These are phyloP conservation scores for Thomomys bottae DNA, from an alignment of 2,113 vertebrate genomes.

Conservation along the genomic window DNA sequence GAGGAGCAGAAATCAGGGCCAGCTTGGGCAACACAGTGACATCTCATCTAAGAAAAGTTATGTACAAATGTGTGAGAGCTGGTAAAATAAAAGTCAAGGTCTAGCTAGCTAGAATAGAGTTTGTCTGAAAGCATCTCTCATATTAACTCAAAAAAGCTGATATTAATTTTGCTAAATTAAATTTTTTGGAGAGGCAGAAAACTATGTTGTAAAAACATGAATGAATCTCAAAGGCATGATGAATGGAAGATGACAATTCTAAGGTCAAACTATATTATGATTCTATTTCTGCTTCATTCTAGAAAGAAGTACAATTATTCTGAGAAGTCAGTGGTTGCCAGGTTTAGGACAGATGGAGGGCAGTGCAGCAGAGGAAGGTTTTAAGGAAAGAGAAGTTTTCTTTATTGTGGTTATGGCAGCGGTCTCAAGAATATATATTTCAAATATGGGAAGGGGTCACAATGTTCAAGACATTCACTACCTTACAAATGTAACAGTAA, in stretches of 20 bases:
- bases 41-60: background rate
- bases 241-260: background rate
- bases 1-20: no score
- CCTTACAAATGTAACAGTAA: no score
- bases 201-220: background rate
- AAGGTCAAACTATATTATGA: background rate
- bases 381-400: background rate
- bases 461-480: no score
- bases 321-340: background rate
- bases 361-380: background rate
- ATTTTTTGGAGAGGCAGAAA: constrained; percentile 40
- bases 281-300: background rate
- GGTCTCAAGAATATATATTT: background rate
- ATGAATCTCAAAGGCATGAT: constrained; percentile 27
- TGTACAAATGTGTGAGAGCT: background rate
- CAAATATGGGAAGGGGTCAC: no score
- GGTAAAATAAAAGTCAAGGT: constrained; percentile 46
- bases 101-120: background rate
- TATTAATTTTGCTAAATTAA: constrained; percentile 17
- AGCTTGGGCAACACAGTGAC: background rate
- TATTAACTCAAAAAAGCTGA: constrained; percentile 28
- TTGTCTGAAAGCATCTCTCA: background rate
- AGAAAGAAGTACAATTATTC: constrained; percentile 17
- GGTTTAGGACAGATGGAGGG: background rate
- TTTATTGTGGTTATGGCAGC: background rate